Percentiles rank a stretch among this genome's conserved stretches.
phyloP scores from a whole-genome alignment of 2,797 vertebrate species.

The Moxostoma hubbsi region DNA sequence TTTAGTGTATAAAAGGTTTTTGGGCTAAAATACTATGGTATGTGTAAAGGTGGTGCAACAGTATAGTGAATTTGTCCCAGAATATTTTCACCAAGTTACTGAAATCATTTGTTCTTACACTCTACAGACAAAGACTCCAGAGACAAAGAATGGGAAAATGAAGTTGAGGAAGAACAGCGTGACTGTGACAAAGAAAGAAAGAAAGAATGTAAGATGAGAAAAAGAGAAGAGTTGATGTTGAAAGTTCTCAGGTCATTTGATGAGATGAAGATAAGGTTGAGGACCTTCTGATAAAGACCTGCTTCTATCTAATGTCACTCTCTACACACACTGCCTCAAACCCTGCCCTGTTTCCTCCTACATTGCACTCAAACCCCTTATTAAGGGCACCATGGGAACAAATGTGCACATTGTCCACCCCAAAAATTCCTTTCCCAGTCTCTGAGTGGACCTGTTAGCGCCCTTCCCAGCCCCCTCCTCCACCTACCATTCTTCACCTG shows the following conservation, averaged over 20 bases:
- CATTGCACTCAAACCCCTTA: conserved; percentile 70
- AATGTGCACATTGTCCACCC: conserved; percentile 74
- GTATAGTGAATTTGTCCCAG: no score
- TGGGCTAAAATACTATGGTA: no score
- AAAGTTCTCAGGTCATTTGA: conserved; percentile 63
- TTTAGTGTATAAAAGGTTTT: no score
- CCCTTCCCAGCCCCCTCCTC: conserved; percentile 53
- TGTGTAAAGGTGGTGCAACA: no score
- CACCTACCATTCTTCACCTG: conserved; percentile 70
- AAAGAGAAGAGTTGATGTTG: conserved; percentile 59
- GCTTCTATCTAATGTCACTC: conserved; percentile 69
- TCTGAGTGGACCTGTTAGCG: conserved; percentile 73
- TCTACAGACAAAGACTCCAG: conserved; percentile 56
- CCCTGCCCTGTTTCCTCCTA: conserved; percentile 58
- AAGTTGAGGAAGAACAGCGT: conserved; percentile 16
- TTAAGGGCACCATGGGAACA: conserved; percentile 78
- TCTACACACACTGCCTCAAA: conserved; percentile 52
- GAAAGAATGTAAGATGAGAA: conserved; percentile 31
- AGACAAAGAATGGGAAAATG: conserved; percentile 66
- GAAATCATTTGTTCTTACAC: conserved; percentile 10
- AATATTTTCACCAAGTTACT: not conserved
- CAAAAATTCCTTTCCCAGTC: conserved; percentile 66
- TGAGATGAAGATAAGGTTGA: conserved; percentile 69
- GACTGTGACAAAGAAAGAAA: not conserved
- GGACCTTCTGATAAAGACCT: conserved; percentile 68